Evolutionary conservation across 2,888 invertebrate genomes (phyloP).

Genomic region (Drosophila acutilabella): DNA sequence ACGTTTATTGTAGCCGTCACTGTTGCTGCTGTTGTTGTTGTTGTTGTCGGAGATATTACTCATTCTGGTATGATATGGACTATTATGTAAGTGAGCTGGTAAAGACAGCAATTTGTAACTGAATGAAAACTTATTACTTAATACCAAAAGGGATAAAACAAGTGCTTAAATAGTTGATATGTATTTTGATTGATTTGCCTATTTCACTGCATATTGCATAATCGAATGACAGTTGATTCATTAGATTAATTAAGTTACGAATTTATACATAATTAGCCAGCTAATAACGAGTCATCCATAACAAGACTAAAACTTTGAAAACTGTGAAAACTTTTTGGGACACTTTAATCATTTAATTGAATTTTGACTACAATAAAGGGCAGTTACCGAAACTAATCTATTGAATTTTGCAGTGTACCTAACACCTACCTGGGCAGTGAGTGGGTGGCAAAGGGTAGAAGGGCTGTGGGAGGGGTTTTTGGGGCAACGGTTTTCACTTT

Average conservation of each 20-base stretch:
- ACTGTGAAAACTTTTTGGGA: constrained; percentile 39
- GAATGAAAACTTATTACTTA: constrained; percentile 23
- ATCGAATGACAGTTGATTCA: constrained; percentile 38
- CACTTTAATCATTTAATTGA: constrained; percentile 74
- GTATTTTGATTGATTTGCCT: constrained; percentile 36
- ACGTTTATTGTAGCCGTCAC: constrained; percentile 54
- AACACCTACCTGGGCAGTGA: constrained; percentile 27
- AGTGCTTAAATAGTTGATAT: constrained; percentile 24
- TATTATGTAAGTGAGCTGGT: constrained; percentile 61
- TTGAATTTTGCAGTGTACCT: constrained; percentile 34
- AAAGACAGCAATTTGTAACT: constrained; percentile 27
- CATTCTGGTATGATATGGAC: constrained; percentile 52
- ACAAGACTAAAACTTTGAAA: constrained; percentile 28
- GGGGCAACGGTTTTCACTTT: constrained; percentile 53
- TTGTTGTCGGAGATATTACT: constrained; percentile 56
- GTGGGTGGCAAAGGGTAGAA: background rate
- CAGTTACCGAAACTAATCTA: constrained; percentile 12
- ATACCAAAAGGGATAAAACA: constrained; percentile 12
- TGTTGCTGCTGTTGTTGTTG: constrained; percentile 19
- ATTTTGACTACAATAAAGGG: constrained; percentile 51
- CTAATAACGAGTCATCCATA: constrained; percentile 39
- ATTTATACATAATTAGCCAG: constrained; percentile 50
- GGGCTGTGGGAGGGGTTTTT: background rate
- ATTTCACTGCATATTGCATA: constrained; percentile 16
- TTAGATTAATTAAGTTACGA: constrained; percentile 48